Conservation (phyloP, 1,140 invertebrate genomes). For the Batillaria attramentaria region DNA sequence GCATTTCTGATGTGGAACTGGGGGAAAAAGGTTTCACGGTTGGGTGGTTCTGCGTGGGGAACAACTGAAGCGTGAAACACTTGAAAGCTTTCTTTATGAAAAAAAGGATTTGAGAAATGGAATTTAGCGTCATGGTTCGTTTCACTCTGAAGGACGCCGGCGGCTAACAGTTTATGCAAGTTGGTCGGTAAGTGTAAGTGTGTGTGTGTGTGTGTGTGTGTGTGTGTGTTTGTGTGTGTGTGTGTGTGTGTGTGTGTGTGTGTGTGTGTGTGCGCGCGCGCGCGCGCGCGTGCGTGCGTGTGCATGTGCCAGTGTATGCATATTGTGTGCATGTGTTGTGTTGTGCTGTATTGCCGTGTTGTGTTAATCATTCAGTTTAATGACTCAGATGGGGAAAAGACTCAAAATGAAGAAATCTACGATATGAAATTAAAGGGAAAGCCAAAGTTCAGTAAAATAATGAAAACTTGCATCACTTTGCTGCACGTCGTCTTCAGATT, state of each 20-base stretch:
- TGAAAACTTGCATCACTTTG: background rate
- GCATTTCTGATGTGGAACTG: too few relatives aligned
- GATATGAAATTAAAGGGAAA: background rate
- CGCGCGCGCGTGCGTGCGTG: background rate
- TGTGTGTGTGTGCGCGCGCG: background rate
- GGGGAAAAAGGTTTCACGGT: too few relatives aligned
- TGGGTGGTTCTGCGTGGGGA: too few relatives aligned
- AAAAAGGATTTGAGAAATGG: background rate
- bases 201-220: constrained; percentile 15
- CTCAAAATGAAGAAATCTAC: too few relatives aligned
- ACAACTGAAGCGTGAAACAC: background rate
- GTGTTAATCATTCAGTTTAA: background rate
- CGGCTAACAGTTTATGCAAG: too few relatives aligned
- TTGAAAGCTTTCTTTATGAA: background rate
- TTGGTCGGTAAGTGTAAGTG: background rate
- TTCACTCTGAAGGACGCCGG: background rate
- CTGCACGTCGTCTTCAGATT: too few relatives aligned
- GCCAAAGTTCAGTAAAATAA: background rate
- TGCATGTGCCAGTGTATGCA: background rate
- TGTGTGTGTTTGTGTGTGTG: constrained; percentile 2
- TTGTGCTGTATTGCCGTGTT: background rate
- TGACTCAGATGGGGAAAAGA: background rate
- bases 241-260: constrained; percentile 13
- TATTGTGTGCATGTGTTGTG: background rate
- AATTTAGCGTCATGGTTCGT: background rate